A percentile compares a stretch with the other conserved stretches of the same genome.
Conservation (phyloP, 2,113 vertebrate genomes). For the Sinocyclocheilus rhinocerous region DNA sequence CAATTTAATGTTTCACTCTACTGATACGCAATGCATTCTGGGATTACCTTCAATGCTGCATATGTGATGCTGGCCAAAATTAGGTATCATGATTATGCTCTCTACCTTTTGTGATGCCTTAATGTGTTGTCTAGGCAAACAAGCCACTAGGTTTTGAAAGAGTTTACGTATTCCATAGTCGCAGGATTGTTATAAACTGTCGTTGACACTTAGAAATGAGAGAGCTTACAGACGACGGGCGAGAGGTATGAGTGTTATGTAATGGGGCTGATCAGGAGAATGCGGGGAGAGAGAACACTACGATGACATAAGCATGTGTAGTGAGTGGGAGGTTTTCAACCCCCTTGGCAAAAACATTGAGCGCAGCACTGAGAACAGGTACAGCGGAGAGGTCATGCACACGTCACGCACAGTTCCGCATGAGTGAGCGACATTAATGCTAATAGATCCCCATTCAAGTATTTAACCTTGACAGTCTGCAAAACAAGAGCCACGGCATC, state of each 20-base stretch:
- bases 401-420: slow-evolving; percentile 18
- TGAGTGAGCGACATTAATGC: slow-evolving; percentile 24
- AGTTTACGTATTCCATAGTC: background rate
- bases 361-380: slow-evolving; percentile 10
- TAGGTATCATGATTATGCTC: background rate
- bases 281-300: too few species aligned
- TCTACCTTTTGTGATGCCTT: background rate
- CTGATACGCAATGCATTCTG: background rate
- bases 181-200: background rate
- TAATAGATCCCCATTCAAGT: slow-evolving; percentile 41
- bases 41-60: background rate
- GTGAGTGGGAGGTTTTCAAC: slow-evolving; percentile 31
- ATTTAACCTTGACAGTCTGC: slow-evolving; percentile 29
- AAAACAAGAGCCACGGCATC: slow-evolving; percentile 27
- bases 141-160: background rate
- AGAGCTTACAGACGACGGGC: background rate
- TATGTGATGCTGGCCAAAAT: background rate
- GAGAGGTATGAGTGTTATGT: background rate
- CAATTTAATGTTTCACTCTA: background rate
- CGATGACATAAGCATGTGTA: slow-evolving; percentile 41
- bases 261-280: slow-evolving; percentile 8
- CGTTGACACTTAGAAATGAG: background rate
- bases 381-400: slow-evolving; percentile 24
- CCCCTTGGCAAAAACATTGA: slow-evolving; percentile 11
- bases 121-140: background rate